phyloP scores from a whole-genome alignment of 37 sponge, comb jelly and placozoan species.

The Mnemiopsis leidyi region DNA sequence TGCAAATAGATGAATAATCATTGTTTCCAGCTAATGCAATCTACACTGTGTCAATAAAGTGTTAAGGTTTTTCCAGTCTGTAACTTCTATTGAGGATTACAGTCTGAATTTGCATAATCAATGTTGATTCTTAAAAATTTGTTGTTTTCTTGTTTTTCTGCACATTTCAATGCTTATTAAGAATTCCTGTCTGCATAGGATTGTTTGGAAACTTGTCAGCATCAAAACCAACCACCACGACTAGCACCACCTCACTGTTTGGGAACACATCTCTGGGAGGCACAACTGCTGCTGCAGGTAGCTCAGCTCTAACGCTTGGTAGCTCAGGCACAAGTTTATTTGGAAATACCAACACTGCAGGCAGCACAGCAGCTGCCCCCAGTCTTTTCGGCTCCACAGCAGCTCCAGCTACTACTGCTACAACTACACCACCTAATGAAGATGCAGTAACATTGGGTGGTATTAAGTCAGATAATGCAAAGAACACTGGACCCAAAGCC shows the following conservation, averaged over 20 bases:
- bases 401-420: conserved; percentile 8
- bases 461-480: conserved; percentile 51
- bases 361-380: not conserved
- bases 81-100: no score
- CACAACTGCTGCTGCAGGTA: not conserved
- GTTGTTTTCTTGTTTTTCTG: no score
- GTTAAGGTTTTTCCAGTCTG: no score
- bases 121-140: no score
- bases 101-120: no score
- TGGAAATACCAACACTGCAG: conserved; percentile 6
- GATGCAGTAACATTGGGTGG: conserved; percentile 45
- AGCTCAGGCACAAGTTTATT: not conserved
- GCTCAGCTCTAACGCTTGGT: not conserved
- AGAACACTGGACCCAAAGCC: conserved; percentile 42
- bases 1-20: no score
- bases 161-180: not conserved
- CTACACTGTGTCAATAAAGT: no score
- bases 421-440: not conserved
- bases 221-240: not conserved
- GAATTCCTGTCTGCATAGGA: not conserved
- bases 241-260: conserved; percentile 22
- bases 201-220: conserved; percentile 37
- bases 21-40: no score
- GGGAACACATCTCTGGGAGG: not conserved
- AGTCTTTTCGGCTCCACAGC: not conserved